These are phyloP conservation scores for Lytechinus pictus DNA, from an alignment of 35 echinoderm and acorn worm genomes.

Conservation along the genomic window DNA sequence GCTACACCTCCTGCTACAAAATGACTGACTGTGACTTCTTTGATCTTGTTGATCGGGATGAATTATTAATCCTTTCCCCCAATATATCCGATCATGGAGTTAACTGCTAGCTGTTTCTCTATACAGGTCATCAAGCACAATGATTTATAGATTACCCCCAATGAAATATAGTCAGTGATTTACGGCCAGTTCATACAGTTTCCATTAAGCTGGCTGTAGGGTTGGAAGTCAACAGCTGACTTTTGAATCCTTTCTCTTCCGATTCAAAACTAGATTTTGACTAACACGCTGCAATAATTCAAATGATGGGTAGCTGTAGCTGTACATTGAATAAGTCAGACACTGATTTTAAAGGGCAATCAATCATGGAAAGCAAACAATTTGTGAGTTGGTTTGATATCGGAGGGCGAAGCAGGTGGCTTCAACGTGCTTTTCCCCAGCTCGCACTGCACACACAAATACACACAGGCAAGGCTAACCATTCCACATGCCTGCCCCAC, in stretches of 20 bases:
- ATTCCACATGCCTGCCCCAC: not conserved
- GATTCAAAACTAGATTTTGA: not conserved
- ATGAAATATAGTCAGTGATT: not conserved
- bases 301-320: not conserved
- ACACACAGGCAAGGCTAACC: slow-evolving; percentile 30
- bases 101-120: not conserved
- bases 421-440: slow-evolving; percentile 27
- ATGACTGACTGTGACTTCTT: not conserved
- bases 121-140: not conserved
- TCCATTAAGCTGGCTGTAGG: not conserved
- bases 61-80: slow-evolving; percentile 4
- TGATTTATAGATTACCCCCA: slow-evolving; percentile 18
- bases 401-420: slow-evolving; percentile 18
- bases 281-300: not conserved
- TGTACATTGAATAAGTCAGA: slow-evolving; percentile 20
- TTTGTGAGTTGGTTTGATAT: not conserved
- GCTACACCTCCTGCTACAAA: not conserved
- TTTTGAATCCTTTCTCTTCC: not conserved
- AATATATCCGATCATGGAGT: slow-evolving; percentile 6
- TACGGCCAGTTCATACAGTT: slow-evolving; percentile 9
- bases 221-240: slow-evolving; percentile 9
- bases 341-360: slow-evolving; percentile 22
- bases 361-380: slow-evolving; percentile 16
- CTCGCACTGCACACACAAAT: slow-evolving; percentile 23
- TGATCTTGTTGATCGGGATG: not conserved